A percentile compares a stretch with the other conserved stretches of the same genome.
Conservation (phyloP, 2,797 vertebrate genomes). For the Myripristis murdjan region DNA sequence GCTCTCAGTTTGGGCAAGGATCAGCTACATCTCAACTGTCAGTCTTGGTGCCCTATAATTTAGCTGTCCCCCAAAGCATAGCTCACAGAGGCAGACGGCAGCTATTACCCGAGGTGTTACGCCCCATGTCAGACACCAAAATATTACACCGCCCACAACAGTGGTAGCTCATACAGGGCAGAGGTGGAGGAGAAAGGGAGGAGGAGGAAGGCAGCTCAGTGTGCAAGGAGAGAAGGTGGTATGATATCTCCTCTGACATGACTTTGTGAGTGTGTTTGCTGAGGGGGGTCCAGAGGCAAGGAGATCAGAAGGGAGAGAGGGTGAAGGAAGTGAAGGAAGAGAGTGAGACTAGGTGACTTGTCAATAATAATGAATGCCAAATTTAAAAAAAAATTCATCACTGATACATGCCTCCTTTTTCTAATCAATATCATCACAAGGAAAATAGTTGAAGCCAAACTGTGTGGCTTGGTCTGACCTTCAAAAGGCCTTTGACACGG, state of each 20-base stretch:
- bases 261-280: slow-evolving; percentile 15
- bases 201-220: slow-evolving; percentile 1
- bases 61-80: slow-evolving; percentile 58
- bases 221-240: slow-evolving; percentile 21
- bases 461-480: too few species aligned
- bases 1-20: slow-evolving; percentile 27
- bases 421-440: too few species aligned
- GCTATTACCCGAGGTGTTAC: slow-evolving; percentile 63
- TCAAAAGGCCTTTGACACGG: too few species aligned
- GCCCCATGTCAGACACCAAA: slow-evolving; percentile 58
- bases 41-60: slow-evolving; percentile 64
- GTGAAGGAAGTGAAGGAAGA: background rate
- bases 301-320: background rate
- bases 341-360: slow-evolving; percentile 8
- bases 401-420: too few species aligned
- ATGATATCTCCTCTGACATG: slow-evolving; percentile 10
- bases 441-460: too few species aligned
- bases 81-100: slow-evolving; percentile 63
- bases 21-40: slow-evolving; percentile 49
- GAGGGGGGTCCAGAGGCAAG: background rate
- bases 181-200: slow-evolving; percentile 15
- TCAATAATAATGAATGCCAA: too few species aligned
- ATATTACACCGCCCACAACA: slow-evolving; percentile 44
- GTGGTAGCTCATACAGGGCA: slow-evolving; percentile 19
- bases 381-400: too few species aligned